phyloP scores from a whole-genome alignment of 2,113 vertebrate genomes.

The Taurulus bubalis region DNA sequence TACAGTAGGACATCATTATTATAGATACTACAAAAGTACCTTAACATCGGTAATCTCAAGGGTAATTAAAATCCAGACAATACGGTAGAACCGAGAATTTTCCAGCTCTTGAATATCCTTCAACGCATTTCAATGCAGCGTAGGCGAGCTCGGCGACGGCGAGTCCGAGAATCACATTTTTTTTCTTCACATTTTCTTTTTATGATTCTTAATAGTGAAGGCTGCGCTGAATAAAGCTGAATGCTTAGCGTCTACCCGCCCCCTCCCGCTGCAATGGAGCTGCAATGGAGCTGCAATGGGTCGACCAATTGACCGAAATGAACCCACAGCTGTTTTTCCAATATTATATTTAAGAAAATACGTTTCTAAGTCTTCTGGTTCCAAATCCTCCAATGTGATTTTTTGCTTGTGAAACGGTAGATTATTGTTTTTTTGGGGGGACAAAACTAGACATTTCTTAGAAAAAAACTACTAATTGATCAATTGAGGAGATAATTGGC shows the following conservation, averaged over 20 bases:
- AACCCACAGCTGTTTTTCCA: no score
- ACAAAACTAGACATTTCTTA: not conserved
- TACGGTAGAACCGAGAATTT: no score
- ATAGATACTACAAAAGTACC: not conserved
- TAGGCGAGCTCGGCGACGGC: not conserved
- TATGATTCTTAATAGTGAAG: not conserved
- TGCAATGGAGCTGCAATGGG: no score
- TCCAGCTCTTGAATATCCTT: no score
- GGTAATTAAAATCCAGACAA: no score
- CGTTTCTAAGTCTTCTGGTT: no score
- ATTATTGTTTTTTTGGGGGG: not conserved
- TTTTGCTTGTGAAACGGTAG: no score
- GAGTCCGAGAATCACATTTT: not conserved
- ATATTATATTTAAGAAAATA: no score
- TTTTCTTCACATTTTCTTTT: not conserved
- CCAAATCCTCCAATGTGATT: no score
- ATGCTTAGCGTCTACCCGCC: not conserved
- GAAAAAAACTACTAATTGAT: not conserved
- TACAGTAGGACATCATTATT: not conserved
- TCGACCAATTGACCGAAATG: no score
- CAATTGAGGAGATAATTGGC: not conserved
- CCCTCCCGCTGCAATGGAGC: no score
- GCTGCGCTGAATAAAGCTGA: not conserved
- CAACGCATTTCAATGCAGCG: not conserved
- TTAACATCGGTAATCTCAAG: no score